These are phyloP conservation scores for Timema cristinae DNA, from an alignment of 2,888 invertebrate genomes.

Conservation along the genomic window DNA sequence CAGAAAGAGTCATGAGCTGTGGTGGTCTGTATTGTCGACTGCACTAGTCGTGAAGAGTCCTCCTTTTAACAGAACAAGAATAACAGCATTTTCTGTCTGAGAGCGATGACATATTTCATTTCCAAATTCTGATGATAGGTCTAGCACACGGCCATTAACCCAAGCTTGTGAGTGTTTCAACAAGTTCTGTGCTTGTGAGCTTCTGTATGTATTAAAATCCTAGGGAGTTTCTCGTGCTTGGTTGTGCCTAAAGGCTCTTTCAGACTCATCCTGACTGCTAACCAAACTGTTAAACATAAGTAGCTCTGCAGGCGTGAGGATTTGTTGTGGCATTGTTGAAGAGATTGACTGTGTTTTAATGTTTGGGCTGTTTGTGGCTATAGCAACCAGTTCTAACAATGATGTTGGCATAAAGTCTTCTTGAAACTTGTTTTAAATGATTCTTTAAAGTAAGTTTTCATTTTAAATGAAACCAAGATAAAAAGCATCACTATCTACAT, in stretches of 20 bases:
- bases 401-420: neutral
- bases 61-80: slow-evolving; percentile 3
- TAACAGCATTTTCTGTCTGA: neutral
- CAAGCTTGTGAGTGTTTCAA: neutral
- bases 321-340: slow-evolving; percentile 1
- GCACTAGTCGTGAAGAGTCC: slow-evolving; percentile 2
- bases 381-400: neutral
- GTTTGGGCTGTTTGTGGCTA: neutral
- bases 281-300: slow-evolving; percentile 8
- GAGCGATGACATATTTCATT: slow-evolving; percentile 2
- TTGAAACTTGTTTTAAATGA: neutral
- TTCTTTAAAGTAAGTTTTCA: neutral
- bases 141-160: neutral
- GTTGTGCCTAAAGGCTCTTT: neutral
- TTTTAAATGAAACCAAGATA: neutral
- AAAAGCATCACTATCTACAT: neutral
- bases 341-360: slow-evolving; percentile 1
- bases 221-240: neutral
- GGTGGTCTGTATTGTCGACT: neutral
- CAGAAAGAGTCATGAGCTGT: slow-evolving; percentile 2
- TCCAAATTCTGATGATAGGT: slow-evolving; percentile 2
- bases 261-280: neutral
- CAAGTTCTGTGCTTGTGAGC: neutral
- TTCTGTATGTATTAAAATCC: neutral
- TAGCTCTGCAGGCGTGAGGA: neutral